phyloP scores from a whole-genome alignment of 2,888 invertebrate genomes.

The Agrotis ipsilon region DNA sequence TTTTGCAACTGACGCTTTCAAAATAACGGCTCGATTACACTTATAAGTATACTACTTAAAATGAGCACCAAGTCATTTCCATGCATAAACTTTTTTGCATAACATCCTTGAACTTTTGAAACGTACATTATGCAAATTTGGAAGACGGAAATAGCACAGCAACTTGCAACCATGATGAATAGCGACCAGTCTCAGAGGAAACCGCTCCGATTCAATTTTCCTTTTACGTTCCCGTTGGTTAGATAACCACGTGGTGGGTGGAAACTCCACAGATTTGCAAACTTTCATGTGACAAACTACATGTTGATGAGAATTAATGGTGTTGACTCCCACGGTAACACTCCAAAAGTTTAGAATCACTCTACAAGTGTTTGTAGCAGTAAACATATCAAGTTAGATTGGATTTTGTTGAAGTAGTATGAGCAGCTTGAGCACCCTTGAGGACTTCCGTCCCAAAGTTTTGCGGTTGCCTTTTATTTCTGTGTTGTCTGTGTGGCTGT shows the following conservation, averaged over 20 bases:
- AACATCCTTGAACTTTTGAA: slow-evolving; percentile 53
- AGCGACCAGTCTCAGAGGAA: slow-evolving; percentile 61
- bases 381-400: neutral
- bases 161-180: slow-evolving; percentile 55
- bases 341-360: slow-evolving; percentile 24
- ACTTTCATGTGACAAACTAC: slow-evolving; percentile 45
- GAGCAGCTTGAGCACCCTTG: neutral
- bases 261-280: slow-evolving; percentile 49
- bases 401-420: neutral
- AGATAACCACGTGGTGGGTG: slow-evolving; percentile 57
- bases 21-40: slow-evolving; percentile 15
- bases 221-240: slow-evolving; percentile 59
- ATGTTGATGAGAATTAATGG: slow-evolving; percentile 32
- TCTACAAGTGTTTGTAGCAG: slow-evolving; percentile 2
- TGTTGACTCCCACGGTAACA: slow-evolving; percentile 38
- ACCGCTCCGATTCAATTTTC: slow-evolving; percentile 64
- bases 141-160: slow-evolving; percentile 63
- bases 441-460: neutral
- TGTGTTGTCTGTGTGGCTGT: too few relatives aligned
- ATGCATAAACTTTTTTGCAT: slow-evolving; percentile 54
- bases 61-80: slow-evolving; percentile 28
- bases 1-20: slow-evolving; percentile 12
- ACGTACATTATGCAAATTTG: slow-evolving; percentile 54
- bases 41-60: slow-evolving; percentile 19
- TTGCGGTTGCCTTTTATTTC: too few relatives aligned